Conservation (phyloP, 1,140 invertebrate genomes). For the Drosophila persimilis region DNA sequence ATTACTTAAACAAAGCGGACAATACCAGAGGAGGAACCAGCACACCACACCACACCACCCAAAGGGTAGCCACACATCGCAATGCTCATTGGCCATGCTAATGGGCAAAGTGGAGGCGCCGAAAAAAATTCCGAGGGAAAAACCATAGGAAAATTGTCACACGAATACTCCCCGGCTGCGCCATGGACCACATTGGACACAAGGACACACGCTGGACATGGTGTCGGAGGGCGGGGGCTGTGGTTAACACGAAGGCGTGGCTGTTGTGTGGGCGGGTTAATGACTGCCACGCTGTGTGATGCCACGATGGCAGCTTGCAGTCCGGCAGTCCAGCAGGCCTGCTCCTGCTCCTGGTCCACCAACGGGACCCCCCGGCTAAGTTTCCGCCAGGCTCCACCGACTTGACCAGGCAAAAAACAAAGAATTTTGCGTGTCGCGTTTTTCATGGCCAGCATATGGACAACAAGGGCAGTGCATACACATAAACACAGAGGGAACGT, state of each 20-base stretch:
- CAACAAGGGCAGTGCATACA: neutral
- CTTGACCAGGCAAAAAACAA: constrained; percentile 19
- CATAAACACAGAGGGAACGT: too few relatives aligned
- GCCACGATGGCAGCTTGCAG: constrained; percentile 17
- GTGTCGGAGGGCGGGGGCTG: constrained; percentile 2
- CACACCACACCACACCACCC: too few relatives aligned
- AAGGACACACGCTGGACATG: neutral
- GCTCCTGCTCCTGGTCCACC: neutral
- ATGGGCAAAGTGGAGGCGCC: constrained; percentile 25
- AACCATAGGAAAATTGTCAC: constrained; percentile 32
- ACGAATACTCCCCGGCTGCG: constrained; percentile 23
- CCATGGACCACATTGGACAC: constrained; percentile 5
- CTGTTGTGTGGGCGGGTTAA: constrained; percentile 29
- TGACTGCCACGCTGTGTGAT: constrained; percentile 27
- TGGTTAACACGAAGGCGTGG: constrained; percentile 23
- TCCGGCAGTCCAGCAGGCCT: constrained; percentile 15
- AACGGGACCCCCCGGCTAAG: constrained; percentile 6
- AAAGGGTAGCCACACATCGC: constrained; percentile 1
- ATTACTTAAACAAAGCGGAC: constrained; percentile 31
- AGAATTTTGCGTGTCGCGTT: constrained; percentile 40
- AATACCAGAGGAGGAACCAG: too few relatives aligned
- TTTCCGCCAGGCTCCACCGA: constrained; percentile 10
- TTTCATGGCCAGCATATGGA: constrained; percentile 36
- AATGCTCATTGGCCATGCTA: constrained; percentile 24
- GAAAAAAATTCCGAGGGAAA: constrained; percentile 22